Evolutionary conservation across 2,797 vertebrate species (phyloP).

Genomic region (Cottoperca gobio): DNA sequence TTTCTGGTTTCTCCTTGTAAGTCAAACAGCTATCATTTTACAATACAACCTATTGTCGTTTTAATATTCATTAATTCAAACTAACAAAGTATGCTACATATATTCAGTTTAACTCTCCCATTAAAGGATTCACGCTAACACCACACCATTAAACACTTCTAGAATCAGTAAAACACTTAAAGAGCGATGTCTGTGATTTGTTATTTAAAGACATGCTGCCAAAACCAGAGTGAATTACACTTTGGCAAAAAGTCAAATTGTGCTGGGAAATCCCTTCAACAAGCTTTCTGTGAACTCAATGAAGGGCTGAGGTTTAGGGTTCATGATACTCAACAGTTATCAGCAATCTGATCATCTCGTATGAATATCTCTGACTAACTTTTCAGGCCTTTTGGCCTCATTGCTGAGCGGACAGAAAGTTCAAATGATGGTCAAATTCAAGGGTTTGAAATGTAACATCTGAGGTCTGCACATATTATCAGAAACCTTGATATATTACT

Average conservation of each 20-base stretch:
- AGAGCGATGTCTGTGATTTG: background rate
- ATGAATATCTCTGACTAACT: constrained; percentile 1
- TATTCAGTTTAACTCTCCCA: no score
- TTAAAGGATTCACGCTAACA: no score
- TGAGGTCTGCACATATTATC: background rate
- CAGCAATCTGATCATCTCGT: constrained; percentile 16
- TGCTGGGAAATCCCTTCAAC: constrained; percentile 11
- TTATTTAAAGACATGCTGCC: constrained; percentile 22
- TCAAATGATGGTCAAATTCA: constrained; percentile 13
- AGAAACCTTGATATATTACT: background rate
- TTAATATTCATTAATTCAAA: background rate
- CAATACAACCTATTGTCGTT: background rate
- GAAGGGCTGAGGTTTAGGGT: constrained; percentile 4
- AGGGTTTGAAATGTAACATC: constrained; percentile 3
- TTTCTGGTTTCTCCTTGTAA: background rate
- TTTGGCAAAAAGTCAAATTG: constrained; percentile 24
- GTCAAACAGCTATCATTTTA: background rate
- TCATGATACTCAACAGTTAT: background rate
- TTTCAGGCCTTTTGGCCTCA: background rate
- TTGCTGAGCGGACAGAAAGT: background rate
- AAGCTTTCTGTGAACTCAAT: background rate
- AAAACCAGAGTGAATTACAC: constrained; percentile 9
- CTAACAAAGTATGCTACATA: background rate
- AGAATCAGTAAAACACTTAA: no score
- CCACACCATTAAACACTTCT: no score